Evolutionary conservation across 2,113 vertebrate genomes (phyloP), one percentile per base, ranked within the genome.

Genomic region (Aix galericulata): DNA sequence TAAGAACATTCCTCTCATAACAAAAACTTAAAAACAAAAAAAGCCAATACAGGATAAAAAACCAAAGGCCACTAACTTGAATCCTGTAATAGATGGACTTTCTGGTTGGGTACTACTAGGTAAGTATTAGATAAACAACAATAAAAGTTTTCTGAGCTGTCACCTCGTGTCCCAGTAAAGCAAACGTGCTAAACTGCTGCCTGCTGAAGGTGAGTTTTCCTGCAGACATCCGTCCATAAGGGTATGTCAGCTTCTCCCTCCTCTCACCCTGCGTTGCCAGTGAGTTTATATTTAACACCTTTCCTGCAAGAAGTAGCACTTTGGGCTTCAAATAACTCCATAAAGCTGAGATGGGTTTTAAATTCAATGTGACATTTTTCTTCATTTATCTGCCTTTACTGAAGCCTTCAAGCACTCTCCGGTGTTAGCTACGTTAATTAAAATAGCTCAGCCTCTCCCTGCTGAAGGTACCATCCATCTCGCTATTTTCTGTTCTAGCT

Each of bases 261-360:
- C 44, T 78, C 21, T 88, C 5, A 3, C 18, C 4, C 17, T 74
- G 9, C 13, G 2, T 91, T 80, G 13, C 31, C 44, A 66, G 8
- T 34, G 53, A 69, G 50, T 89, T 95, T 76, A 18, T 91, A 58
- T 85, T 91, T 94, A 80, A 69, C 38, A 58, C 22, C 11, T 84
- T 81, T 8, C 32, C 50, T 29, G 27, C 81, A 60, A 60, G 60
- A 89, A 82, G 32, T 46, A 76, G 42, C 40, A 27, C 4, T 26
- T 80, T 34, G 17, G 5, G n/a, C 31, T 66, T 91, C 42, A 48
- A 6, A 82, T 77, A 40, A 27, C 29, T 82, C 17, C 1, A 13
- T 69, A n/a, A 74, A 73, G 44, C 46, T 79, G 38, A 66, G 34
- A 29, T 9, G 1, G 18, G 29, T 93, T 92, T 89, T 48, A 73